A percentile compares a stretch with the other conserved stretches of the same genome.
phyloP scores from a whole-genome alignment of 2,113 vertebrate species.

The Burhinus oedicnemus region DNA sequence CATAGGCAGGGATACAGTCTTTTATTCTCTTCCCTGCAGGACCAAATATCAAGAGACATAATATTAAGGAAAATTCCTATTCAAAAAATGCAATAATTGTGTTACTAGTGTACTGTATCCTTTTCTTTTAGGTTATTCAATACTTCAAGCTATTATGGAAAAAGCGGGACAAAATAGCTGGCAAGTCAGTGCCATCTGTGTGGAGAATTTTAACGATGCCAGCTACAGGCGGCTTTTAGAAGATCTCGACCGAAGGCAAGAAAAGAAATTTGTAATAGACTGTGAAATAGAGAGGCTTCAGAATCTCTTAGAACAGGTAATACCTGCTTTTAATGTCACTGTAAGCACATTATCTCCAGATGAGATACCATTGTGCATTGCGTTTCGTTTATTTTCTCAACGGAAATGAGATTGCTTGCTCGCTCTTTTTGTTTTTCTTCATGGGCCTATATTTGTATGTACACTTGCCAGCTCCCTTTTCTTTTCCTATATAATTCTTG shows the following conservation, averaged over 20 bases:
- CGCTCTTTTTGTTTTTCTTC: background rate
- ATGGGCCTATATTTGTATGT: background rate
- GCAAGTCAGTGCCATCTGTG: slow-evolving; percentile 98
- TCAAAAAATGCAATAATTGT: background rate
- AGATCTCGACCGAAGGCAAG: slow-evolving; percentile 95
- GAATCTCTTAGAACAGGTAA: slow-evolving; percentile 96
- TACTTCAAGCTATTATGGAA: slow-evolving; percentile 99
- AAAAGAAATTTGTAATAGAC: slow-evolving; percentile 98
- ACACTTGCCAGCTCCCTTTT: background rate
- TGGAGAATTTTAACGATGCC: slow-evolving; percentile 98
- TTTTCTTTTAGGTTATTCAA: slow-evolving; percentile 90
- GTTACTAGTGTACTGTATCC: slow-evolving; percentile 45
- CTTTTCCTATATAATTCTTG: background rate
- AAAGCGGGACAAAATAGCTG: slow-evolving; percentile 98
- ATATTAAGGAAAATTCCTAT: slow-evolving; percentile 28
- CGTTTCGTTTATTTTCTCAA: background rate
- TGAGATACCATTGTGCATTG: background rate
- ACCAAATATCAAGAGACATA: background rate
- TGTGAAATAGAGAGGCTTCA: slow-evolving; percentile 96
- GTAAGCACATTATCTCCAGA: background rate
- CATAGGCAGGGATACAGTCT: background rate
- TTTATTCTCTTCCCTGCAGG: background rate
- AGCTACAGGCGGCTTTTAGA: slow-evolving; percentile 94
- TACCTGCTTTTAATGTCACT: slow-evolving; percentile 26
- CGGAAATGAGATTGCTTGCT: background rate